Evolutionary conservation across 2,888 invertebrate genomes (phyloP).

Genomic region (Oscheius onirici): DNA sequence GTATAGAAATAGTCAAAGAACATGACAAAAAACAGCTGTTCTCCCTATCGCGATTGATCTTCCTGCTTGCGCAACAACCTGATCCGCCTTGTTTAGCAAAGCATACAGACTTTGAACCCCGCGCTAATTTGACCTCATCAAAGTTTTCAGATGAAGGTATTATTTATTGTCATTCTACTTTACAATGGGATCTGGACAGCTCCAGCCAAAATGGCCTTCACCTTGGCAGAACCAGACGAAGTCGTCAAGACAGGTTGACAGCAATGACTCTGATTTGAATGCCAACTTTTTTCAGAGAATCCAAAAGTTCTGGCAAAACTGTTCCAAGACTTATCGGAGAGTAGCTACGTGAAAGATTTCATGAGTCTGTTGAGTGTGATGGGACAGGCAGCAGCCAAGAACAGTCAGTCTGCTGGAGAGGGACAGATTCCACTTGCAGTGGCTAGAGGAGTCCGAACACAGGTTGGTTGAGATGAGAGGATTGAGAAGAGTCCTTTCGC

Average conservation of each 20-base stretch:
- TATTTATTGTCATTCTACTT: conserved; percentile 30
- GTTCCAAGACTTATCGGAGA: conserved; percentile 21
- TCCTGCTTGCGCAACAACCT: conserved; percentile 22
- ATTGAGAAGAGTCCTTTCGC: not conserved
- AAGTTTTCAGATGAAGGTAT: conserved; percentile 39
- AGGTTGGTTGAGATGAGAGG: conserved; percentile 25
- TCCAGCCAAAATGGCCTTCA: conserved; percentile 23
- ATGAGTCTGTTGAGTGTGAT: conserved; percentile 29
- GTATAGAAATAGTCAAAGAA: not conserved
- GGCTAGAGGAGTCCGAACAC: conserved; percentile 25
- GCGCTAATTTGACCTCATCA: conserved; percentile 35
- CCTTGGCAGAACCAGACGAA: conserved; percentile 25
- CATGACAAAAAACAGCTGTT: not conserved
- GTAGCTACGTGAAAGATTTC: conserved; percentile 26
- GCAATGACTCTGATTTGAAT: not conserved
- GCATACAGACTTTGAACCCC: conserved; percentile 17
- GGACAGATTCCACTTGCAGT: not conserved
- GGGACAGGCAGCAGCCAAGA: not conserved
- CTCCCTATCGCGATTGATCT: not conserved
- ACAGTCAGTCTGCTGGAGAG: too few species aligned
- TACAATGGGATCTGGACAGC: not conserved
- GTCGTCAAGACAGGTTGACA: conserved; percentile 27
- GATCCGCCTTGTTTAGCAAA: not conserved
- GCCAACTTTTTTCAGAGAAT: conserved; percentile 12
- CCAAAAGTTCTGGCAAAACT: conserved; percentile 5